These are phyloP conservation scores for Scatophagus argus DNA, from an alignment of 2,113 vertebrate species.

Conservation along the genomic window DNA sequence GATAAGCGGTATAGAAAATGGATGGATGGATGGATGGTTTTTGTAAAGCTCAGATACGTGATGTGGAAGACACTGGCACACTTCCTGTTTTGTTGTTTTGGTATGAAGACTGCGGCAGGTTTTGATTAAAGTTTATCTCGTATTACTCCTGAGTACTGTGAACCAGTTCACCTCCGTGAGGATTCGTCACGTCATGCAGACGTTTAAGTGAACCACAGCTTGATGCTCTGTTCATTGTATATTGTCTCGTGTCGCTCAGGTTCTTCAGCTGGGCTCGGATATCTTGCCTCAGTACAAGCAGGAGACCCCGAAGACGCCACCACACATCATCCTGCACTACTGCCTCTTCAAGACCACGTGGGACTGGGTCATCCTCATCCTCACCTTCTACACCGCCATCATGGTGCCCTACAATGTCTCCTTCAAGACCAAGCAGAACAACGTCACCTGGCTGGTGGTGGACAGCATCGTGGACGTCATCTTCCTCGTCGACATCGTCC, in stretches of 20 bases:
- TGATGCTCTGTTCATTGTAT: background rate
- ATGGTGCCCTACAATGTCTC: slow-evolving; percentile 98
- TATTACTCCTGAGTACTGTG: too few species aligned
- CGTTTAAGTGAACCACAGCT: background rate
- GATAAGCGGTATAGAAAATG: too few species aligned
- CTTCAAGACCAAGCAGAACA: slow-evolving; percentile 99
- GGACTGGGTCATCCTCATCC: slow-evolving; percentile 98
- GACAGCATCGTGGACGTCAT: slow-evolving; percentile 98
- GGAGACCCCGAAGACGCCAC: slow-evolving; percentile 97
- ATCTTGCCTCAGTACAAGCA: slow-evolving; percentile 98
- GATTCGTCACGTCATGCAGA: too few species aligned
- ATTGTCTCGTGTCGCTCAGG: slow-evolving; percentile 79
- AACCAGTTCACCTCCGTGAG: too few species aligned
- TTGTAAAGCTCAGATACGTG: too few species aligned
- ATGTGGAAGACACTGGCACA: too few species aligned
- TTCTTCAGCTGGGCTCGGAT: slow-evolving; percentile 96
- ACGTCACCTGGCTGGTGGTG: slow-evolving; percentile 96
- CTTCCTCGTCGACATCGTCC: slow-evolving; percentile 96
- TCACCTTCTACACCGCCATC: slow-evolving; percentile 98
- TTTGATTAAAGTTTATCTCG: too few species aligned
- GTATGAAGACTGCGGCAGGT: too few species aligned
- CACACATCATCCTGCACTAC: slow-evolving; percentile 97
- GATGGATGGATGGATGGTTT: too few species aligned
- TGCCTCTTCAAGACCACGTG: slow-evolving; percentile 98
- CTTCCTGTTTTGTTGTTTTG: too few species aligned